phyloP scores from a whole-genome alignment of 2,888 invertebrate species.

The Megamerina dolium region DNA sequence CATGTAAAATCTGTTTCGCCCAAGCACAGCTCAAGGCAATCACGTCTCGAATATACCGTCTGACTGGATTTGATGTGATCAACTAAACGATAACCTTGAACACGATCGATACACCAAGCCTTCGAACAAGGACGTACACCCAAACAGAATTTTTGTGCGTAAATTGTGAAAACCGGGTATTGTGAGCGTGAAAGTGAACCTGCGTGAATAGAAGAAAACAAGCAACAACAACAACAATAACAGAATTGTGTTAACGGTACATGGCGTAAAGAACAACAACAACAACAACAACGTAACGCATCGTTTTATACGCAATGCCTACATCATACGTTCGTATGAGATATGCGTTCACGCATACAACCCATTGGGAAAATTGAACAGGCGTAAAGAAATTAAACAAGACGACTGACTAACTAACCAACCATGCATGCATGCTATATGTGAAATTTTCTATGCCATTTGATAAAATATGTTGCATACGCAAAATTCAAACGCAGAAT shows the following conservation, averaged over 20 bases:
- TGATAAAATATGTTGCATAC: too few relatives aligned
- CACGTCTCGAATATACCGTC: slow-evolving; percentile 72
- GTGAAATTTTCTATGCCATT: too few relatives aligned
- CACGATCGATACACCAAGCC: slow-evolving; percentile 92
- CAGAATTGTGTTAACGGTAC: slow-evolving; percentile 17
- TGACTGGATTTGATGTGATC: slow-evolving; percentile 73
- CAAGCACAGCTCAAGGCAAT: slow-evolving; percentile 85
- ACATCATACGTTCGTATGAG: too few relatives aligned
- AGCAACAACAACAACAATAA: slow-evolving; percentile 1
- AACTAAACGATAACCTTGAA: slow-evolving; percentile 78
- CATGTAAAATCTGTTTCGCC: slow-evolving; percentile 88
- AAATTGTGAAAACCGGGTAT: slow-evolving; percentile 93
- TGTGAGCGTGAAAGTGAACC: slow-evolving; percentile 88
- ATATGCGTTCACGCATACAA: slow-evolving; percentile 31
- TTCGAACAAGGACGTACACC: slow-evolving; percentile 84
- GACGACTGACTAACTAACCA: too few relatives aligned
- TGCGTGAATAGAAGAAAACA: slow-evolving; percentile 43
- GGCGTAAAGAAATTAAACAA: slow-evolving; percentile 38
- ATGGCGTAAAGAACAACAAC: slow-evolving; percentile 22
- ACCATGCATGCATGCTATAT: too few relatives aligned
- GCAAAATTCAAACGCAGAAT: too few relatives aligned
- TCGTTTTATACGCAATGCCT: too few relatives aligned
- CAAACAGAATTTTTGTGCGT: slow-evolving; percentile 91
- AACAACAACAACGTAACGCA: too few relatives aligned
- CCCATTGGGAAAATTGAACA: slow-evolving; percentile 38